These are phyloP conservation scores for Zoanthus solanderi DNA, from an alignment of 92 coral and sea anemone species.

Conservation along the genomic window DNA sequence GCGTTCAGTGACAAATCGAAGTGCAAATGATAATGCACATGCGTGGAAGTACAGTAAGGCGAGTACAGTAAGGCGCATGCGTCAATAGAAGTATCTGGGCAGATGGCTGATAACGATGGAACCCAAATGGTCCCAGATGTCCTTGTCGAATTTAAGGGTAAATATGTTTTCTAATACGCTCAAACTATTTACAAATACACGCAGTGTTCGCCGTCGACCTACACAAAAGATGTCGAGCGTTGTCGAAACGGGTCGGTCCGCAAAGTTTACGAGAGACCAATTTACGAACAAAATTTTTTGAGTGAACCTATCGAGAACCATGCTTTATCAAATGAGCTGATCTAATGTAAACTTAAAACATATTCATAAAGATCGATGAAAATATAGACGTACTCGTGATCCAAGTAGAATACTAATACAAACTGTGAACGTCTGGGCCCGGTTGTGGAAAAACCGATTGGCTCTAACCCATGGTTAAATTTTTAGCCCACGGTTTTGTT, in stretches of 20 bases:
- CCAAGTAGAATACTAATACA: not conserved
- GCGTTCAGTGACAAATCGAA: no score
- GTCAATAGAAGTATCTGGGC: not conserved
- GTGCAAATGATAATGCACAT: no score
- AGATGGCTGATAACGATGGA: not conserved
- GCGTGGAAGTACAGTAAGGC: no score
- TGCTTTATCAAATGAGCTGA: not conserved
- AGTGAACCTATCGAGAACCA: not conserved
- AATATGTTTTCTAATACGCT: not conserved
- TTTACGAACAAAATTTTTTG: not conserved
- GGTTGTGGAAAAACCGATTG: no score
- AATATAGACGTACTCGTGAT: not conserved
- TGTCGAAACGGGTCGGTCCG: not conserved
- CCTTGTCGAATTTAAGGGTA: not conserved
- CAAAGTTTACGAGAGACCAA: slow-evolving; percentile 1
- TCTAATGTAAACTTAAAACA: no score
- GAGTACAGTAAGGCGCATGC: not conserved
- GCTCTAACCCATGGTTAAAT: no score
- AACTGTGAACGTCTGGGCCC: not conserved
- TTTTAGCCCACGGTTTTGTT: no score
- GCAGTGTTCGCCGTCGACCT: not conserved
- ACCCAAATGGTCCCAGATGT: not conserved
- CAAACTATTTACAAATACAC: not conserved
- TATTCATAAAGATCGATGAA: not conserved
- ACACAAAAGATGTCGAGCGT: not conserved